These are phyloP conservation scores for Crossocerus cetratus DNA, from an alignment of 2,888 invertebrate species.

Conservation along the genomic window DNA sequence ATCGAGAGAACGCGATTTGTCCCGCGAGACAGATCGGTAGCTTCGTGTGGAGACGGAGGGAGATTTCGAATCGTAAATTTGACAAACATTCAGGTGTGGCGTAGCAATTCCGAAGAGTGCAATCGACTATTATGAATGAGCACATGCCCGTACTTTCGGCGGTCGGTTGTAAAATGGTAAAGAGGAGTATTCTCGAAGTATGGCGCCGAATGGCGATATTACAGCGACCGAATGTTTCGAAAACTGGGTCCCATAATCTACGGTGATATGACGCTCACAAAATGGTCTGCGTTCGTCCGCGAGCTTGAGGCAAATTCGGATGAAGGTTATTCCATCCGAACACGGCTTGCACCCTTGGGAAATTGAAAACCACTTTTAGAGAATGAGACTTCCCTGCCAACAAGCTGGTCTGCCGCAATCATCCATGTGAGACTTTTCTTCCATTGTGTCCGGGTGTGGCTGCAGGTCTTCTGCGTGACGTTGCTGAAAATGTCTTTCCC, in stretches of 20 bases:
- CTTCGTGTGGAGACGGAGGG: conserved; percentile 33
- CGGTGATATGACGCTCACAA: conserved; percentile 16
- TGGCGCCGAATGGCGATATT: too few species aligned
- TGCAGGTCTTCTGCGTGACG: conserved; percentile 71
- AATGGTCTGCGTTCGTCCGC: conserved; percentile 20
- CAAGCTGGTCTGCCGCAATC: conserved; percentile 77
- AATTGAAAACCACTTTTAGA: conserved; percentile 76
- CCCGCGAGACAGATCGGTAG: conserved; percentile 34
- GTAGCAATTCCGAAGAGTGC: conserved; percentile 75
- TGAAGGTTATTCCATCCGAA: conserved; percentile 33
- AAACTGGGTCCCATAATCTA: conserved; percentile 1
- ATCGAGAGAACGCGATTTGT: conserved; percentile 12
- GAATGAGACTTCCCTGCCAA: conserved; percentile 77
- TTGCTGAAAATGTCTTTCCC: conserved; percentile 72
- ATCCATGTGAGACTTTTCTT: conserved; percentile 74
- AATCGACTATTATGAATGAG: too few species aligned
- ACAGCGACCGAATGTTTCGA: too few species aligned
- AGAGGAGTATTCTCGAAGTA: background rate
- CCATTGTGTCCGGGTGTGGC: conserved; percentile 71
- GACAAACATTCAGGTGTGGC: conserved; percentile 72
- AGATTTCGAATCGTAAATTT: conserved; percentile 63
- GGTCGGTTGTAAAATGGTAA: background rate
- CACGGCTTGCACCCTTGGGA: conserved; percentile 74
- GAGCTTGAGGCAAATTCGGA: conserved; percentile 37
- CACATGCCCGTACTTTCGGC: background rate